phyloP scores from a whole-genome alignment of 2,888 invertebrate genomes.

The Drosophila subsilvestris region DNA sequence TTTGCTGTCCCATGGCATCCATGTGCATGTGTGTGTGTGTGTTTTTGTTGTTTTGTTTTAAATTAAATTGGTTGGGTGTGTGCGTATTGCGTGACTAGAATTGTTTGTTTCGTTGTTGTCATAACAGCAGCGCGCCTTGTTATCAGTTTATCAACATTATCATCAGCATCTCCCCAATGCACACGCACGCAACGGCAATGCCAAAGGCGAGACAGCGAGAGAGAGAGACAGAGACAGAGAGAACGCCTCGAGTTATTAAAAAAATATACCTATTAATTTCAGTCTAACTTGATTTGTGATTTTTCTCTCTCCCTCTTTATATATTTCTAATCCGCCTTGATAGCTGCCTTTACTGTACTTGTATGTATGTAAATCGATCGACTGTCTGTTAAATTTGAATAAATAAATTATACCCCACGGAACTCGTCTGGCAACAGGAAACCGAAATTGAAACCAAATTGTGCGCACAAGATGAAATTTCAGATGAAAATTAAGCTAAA shows the following conservation, averaged over 20 bases:
- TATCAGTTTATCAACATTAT: slow-evolving; percentile 61
- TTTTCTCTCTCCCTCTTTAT: too few species aligned
- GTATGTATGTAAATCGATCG: too few species aligned
- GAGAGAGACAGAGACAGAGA: neutral
- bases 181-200: slow-evolving; percentile 39
- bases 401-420: too few species aligned
- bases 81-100: slow-evolving; percentile 72
- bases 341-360: too few species aligned
- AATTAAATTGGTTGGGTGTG: neutral
- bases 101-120: slow-evolving; percentile 62
- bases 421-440: too few species aligned
- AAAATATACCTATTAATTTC: too few species aligned
- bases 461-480: slow-evolving; percentile 25
- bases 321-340: too few species aligned
- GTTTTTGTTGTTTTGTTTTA: slow-evolving; percentile 13
- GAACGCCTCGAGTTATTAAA: too few species aligned
- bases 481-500: neutral
- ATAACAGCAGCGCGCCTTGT: slow-evolving; percentile 66
- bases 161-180: slow-evolving; percentile 21
- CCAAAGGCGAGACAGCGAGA: slow-evolving; percentile 26
- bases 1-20: neutral
- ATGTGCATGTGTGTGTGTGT: slow-evolving; percentile 4
- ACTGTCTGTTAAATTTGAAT: too few species aligned
- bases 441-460: slow-evolving; percentile 68
- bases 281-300: too few species aligned